Evolutionary conservation across 2,888 invertebrate genomes (phyloP), one percentile per base, ranked within the genome.

Genomic region (Cataglyphis altisquamis): DNA sequence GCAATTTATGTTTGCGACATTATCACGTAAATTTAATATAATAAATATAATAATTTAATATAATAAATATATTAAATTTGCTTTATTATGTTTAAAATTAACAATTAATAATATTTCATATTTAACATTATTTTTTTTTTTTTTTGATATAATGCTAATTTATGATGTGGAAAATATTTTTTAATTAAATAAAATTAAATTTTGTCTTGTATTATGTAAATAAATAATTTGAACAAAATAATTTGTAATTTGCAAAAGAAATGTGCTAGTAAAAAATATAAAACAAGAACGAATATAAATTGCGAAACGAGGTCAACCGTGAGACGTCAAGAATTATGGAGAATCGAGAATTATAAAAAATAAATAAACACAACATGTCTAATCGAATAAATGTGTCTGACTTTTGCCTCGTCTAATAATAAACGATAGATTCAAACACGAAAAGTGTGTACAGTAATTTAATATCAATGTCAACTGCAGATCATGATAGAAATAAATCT

Each of bases 391-490:
- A 84, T 80, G 62, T 85, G 64, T 72, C 39, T 62, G 82, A 86
- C 72, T 88, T 86, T 85, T 55, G 63, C 70, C 72, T 66, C 63
- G 73, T 64, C 72, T 70, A 73, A 29, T 29, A 29, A 29, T 29
- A 29, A 75, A 74, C 67, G 41, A 45, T 73, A 74, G 15, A 72
- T 39, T 80, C 48, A 83, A 87, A 86, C 82, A 86, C 74, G 84
- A 72, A 81, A 87, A 87, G 83, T 84, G 77, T 89, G 88, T 89
- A 87, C 85, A 86, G 86, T 85, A 89, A 90, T 89, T 86, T 88
- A 89, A 90, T 89, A 88, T 89, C 87, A 89, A 87, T 73, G 87
- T 90, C 86, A 88, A 83, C 82, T 55, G 72, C 80, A 84, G 62
- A 55, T 81, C 83, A 74, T 83, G 84, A 74, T 66, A 52, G n/a